Evolutionary conservation across 2,113 vertebrate genomes (phyloP).

Genomic region (Phyllostomus discolor): DNA sequence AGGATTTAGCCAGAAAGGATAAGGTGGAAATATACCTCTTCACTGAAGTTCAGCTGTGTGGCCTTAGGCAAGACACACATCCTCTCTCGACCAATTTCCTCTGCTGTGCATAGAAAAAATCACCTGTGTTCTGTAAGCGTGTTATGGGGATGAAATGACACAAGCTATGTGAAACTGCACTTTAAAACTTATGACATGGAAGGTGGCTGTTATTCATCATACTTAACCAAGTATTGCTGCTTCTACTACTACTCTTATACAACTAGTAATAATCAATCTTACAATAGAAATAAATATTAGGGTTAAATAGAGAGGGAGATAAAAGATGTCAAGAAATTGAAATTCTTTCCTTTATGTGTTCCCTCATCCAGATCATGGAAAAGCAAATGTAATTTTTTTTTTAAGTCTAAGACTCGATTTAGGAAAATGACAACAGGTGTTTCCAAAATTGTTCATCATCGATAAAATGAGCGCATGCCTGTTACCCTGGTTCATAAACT

Average conservation of each 20-base stretch:
- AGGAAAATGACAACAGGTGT: not conserved
- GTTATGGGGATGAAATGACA: not conserved
- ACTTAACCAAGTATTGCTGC: not conserved
- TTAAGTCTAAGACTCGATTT: not conserved
- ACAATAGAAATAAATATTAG: not conserved
- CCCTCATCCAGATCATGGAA: not conserved
- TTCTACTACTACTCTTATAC: not conserved
- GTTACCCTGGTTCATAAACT: not conserved
- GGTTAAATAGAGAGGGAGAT: not conserved
- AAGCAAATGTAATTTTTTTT: not conserved
- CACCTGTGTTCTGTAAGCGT: no score
- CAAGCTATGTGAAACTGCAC: not conserved
- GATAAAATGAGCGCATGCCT: not conserved
- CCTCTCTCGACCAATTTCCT: not conserved
- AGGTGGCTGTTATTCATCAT: not conserved
- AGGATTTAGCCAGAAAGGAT: not conserved
- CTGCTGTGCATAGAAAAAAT: not conserved
- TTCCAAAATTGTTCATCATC: not conserved
- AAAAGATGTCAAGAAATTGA: not conserved
- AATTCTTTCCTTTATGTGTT: not conserved
- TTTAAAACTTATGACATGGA: not conserved
- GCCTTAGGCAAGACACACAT: not conserved
- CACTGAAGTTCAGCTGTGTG: not conserved
- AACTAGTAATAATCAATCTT: not conserved
- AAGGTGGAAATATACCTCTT: not conserved